Conservation (phyloP, 2,113 vertebrate genomes). For the Crypturellus undulatus region DNA sequence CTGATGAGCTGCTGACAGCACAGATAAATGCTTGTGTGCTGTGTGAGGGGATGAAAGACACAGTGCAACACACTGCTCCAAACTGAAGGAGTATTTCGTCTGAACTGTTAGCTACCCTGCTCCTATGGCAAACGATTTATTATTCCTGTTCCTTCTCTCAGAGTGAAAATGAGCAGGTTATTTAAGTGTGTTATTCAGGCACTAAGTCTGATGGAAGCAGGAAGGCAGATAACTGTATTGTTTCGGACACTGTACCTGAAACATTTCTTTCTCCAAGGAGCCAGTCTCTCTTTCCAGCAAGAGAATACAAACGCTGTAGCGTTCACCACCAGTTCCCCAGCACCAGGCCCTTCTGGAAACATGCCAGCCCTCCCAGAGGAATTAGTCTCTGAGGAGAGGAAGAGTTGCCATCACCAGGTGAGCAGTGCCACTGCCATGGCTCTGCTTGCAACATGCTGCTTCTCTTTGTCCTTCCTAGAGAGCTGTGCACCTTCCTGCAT, state of each 20-base stretch:
- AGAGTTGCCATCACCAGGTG: neutral
- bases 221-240: neutral
- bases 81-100: neutral
- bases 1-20: neutral
- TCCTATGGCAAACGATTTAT: neutral
- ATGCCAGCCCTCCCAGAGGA: neutral
- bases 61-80: neutral
- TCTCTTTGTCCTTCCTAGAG: slow-evolving; percentile 8
- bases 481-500: neutral
- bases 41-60: neutral
- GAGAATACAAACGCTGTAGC: neutral
- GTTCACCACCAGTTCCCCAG: slow-evolving; percentile 11
- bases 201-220: neutral
- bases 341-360: neutral
- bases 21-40: neutral
- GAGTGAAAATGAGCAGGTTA: neutral
- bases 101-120: neutral
- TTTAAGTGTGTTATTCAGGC: neutral
- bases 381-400: neutral
- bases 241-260: neutral
- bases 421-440: neutral
- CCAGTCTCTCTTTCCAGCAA: neutral
- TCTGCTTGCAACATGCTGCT: neutral
- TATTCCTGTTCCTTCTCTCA: neutral
- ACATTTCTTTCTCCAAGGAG: neutral